phyloP scores from a whole-genome alignment of 2,888 invertebrate genomes.

The Lycocerus yunnanus region DNA sequence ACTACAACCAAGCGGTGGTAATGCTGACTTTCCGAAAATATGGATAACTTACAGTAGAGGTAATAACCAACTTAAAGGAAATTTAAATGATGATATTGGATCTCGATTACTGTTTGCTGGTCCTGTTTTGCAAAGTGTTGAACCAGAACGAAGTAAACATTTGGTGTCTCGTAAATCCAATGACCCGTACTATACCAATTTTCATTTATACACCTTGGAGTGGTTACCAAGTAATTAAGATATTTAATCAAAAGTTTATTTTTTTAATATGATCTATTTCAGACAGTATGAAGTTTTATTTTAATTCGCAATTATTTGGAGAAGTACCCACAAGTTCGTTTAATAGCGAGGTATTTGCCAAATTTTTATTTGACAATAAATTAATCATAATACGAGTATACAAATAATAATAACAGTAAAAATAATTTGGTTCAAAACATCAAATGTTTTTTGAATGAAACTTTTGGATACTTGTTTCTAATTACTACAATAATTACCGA shows the following conservation, averaged over 20 bases:
- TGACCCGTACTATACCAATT: slow-evolving; percentile 60
- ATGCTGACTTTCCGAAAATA: slow-evolving; percentile 37
- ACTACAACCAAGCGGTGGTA: slow-evolving; percentile 49
- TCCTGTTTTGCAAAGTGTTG: slow-evolving; percentile 51
- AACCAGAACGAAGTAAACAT: slow-evolving; percentile 51
- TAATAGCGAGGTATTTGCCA: neutral
- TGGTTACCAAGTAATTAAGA: slow-evolving; percentile 65
- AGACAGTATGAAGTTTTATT: slow-evolving; percentile 48
- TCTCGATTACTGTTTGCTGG: slow-evolving; percentile 60
- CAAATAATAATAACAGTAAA: no score
- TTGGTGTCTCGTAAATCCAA: slow-evolving; percentile 40
- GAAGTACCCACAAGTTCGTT: slow-evolving; percentile 7
- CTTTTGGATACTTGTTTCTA: no score
- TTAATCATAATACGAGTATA: no score
- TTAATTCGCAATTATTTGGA: slow-evolving; percentile 54
- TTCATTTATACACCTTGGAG: slow-evolving; percentile 66
- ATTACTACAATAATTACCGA: no score
- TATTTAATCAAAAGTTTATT: neutral
- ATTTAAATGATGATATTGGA: slow-evolving; percentile 51
- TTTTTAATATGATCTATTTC: slow-evolving; percentile 26
- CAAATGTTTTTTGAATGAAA: no score
- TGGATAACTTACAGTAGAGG: slow-evolving; percentile 51
- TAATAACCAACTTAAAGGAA: slow-evolving; percentile 48
- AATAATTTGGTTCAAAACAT: no score
- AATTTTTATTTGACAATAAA: neutral